Conservation (phyloP, 2,888 invertebrate species). For the Seira ritae region DNA sequence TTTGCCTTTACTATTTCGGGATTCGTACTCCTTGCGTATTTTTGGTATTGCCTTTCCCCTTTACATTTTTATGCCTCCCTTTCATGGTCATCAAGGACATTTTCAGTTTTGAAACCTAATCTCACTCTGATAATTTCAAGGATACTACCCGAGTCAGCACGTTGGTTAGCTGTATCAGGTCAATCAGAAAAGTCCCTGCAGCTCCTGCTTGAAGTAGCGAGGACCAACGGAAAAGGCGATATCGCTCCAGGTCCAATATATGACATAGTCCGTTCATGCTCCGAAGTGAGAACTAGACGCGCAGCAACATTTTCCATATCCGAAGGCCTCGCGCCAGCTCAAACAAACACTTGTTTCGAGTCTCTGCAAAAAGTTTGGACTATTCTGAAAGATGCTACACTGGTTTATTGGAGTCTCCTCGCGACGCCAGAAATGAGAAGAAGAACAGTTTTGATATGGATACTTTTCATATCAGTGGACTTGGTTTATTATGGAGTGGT, state of each 20-base stretch:
- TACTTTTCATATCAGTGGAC: constrained; percentile 50
- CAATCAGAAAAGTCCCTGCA: constrained; percentile 59
- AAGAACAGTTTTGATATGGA: constrained; percentile 38
- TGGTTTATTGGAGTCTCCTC: constrained; percentile 44
- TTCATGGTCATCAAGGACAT: not conserved
- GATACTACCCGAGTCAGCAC: constrained; percentile 66
- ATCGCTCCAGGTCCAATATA: not conserved
- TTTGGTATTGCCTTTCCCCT: constrained; percentile 1
- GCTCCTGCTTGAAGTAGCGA: constrained; percentile 51
- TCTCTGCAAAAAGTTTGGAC: constrained; percentile 25
- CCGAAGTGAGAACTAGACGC: not conserved
- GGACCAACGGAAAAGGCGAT: constrained; percentile 48
- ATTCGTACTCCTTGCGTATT: constrained; percentile 25
- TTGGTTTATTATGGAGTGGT: constrained; percentile 68
- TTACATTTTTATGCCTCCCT: no score
- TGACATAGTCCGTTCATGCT: not conserved
- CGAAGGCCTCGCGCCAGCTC: not conserved
- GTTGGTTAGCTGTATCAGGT: constrained; percentile 62
- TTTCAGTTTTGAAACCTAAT: not conserved
- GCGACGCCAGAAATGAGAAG: constrained; percentile 32
- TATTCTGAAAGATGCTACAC: constrained; percentile 18
- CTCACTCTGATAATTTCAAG: constrained; percentile 26
- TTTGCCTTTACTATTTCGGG: constrained; percentile 38
- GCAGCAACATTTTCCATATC: constrained; percentile 34
- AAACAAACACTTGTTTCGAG: not conserved